Conservation (phyloP, 1,140 invertebrate genomes). For the Coelopa frigida region DNA sequence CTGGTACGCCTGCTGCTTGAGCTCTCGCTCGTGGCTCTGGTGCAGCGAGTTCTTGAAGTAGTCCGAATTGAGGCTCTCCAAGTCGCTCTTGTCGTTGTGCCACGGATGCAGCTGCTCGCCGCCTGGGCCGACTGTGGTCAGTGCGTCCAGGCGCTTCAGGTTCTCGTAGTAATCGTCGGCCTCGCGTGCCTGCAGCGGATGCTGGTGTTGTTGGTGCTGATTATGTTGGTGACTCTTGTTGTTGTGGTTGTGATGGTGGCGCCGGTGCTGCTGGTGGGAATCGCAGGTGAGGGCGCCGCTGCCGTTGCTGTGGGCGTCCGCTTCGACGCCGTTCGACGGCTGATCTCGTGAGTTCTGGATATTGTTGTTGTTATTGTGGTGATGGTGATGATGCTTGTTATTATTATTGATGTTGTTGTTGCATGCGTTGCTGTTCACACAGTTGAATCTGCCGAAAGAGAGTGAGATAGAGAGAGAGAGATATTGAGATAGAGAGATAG, state of each 20-base stretch:
- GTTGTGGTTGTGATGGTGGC: slow-evolving; percentile 10
- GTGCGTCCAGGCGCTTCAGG: slow-evolving; percentile 41
- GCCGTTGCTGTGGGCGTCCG: slow-evolving; percentile 24
- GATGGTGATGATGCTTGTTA: slow-evolving; percentile 14
- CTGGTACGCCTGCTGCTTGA: slow-evolving; percentile 20
- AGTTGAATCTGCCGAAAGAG: slow-evolving; percentile 23
- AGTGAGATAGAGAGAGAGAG: slow-evolving; percentile 6
- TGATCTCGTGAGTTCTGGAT: slow-evolving; percentile 3
- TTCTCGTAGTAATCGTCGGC: slow-evolving; percentile 43
- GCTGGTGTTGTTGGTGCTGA: background rate
- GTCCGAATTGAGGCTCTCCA: slow-evolving; percentile 58
- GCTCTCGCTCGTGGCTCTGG: slow-evolving; percentile 27
- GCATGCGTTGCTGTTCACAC: slow-evolving; percentile 17
- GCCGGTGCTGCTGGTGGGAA: slow-evolving; percentile 29
- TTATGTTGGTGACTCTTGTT: slow-evolving; percentile 8
- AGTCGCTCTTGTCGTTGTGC: slow-evolving; percentile 50
- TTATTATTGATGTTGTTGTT: slow-evolving; percentile 10
- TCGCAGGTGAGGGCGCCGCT: slow-evolving; percentile 31
- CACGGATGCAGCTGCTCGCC: slow-evolving; percentile 39
- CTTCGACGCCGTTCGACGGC: slow-evolving; percentile 3
- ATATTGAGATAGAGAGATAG: background rate
- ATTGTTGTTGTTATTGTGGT: slow-evolving; percentile 4
- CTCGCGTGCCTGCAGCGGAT: slow-evolving; percentile 22
- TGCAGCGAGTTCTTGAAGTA: slow-evolving; percentile 52
- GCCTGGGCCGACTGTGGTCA: slow-evolving; percentile 26